A percentile compares a stretch with the other conserved stretches of the same genome.
These are phyloP conservation scores for Bombyx mori DNA, from an alignment of 1,140 invertebrate species.

Conservation along the genomic window DNA sequence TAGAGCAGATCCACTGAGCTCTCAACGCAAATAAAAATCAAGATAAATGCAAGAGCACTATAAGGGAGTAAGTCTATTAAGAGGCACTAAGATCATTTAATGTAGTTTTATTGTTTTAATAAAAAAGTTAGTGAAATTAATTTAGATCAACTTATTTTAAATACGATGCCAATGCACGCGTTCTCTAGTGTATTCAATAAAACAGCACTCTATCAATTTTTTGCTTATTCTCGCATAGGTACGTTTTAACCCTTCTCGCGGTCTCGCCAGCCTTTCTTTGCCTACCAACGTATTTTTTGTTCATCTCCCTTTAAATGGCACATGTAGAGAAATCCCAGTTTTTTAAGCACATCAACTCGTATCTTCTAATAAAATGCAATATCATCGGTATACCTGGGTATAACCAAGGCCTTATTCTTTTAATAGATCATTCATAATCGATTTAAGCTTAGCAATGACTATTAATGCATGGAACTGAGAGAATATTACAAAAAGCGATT, in stretches of 20 bases:
- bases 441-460: conserved; percentile 31
- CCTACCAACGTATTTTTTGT: conserved; percentile 58
- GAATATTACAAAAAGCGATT: too few species aligned
- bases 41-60: too few species aligned
- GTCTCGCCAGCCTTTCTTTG: conserved; percentile 58
- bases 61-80: too few species aligned
- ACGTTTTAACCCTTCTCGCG: conserved; percentile 62
- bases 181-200: conserved; percentile 24
- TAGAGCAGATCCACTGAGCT: too few species aligned
- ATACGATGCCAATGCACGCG: conserved; percentile 22
- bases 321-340: conserved; percentile 52
- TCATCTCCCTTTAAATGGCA: conserved; percentile 63
- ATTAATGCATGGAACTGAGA: too few species aligned
- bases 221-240: conserved; percentile 38
- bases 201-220: conserved; percentile 54
- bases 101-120: too few species aligned
- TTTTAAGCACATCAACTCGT: conserved; percentile 42
- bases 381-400: conserved; percentile 63
- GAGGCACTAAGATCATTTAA: too few species aligned
- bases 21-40: too few species aligned
- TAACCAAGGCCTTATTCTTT: conserved; percentile 45
- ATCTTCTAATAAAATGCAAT: conserved; percentile 58
- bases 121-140: too few species aligned
- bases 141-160: not conserved
- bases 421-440: conserved; percentile 59